Evolutionary conservation across 1,140 invertebrate genomes (phyloP).

Genomic region (Drosophila gunungcola): DNA sequence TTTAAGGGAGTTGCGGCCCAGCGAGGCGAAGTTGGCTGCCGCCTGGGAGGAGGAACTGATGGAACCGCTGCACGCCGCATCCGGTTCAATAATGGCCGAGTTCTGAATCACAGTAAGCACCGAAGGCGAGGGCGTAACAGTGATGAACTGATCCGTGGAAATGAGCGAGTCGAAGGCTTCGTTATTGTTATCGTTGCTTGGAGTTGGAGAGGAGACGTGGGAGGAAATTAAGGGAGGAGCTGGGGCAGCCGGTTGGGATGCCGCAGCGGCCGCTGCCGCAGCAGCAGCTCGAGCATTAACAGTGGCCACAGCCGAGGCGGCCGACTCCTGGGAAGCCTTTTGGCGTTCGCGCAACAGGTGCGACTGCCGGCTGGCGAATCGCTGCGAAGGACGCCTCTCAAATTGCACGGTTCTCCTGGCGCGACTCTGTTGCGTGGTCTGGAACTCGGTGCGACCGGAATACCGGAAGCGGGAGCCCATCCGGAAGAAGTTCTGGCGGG

Average conservation of each 20-base stretch:
- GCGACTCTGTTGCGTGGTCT: conserved; percentile 95
- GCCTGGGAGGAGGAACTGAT: conserved; percentile 72
- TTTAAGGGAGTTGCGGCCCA: conserved; percentile 77
- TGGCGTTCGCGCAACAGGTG: conserved; percentile 92
- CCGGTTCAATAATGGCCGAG: conserved; percentile 73
- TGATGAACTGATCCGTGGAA: conserved; percentile 64
- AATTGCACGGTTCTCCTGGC: conserved; percentile 96
- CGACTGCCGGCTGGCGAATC: conserved; percentile 95
- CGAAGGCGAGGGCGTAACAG: conserved; percentile 78
- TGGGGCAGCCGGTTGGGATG: conserved; percentile 40
- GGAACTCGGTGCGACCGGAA: conserved; percentile 97
- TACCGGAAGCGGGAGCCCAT: conserved; percentile 98
- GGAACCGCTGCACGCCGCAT: conserved; percentile 70
- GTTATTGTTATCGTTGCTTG: conserved; percentile 74
- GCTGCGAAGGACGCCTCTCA: conserved; percentile 97
- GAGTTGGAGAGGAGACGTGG: conserved; percentile 20
- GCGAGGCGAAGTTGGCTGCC: conserved; percentile 60
- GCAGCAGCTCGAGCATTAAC: conserved; percentile 75
- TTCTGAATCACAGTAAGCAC: conserved; percentile 83
- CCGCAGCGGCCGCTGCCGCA: conserved; percentile 77
- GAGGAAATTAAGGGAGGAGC: conserved; percentile 26
- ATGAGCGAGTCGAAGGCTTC: conserved; percentile 77
- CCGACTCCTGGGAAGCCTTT: conserved; percentile 85
- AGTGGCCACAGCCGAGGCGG: conserved; percentile 81
- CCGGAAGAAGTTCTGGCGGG: conserved; percentile 97